Evolutionary conservation across 1,140 invertebrate genomes (phyloP).

Genomic region (Saccostrea echinata): DNA sequence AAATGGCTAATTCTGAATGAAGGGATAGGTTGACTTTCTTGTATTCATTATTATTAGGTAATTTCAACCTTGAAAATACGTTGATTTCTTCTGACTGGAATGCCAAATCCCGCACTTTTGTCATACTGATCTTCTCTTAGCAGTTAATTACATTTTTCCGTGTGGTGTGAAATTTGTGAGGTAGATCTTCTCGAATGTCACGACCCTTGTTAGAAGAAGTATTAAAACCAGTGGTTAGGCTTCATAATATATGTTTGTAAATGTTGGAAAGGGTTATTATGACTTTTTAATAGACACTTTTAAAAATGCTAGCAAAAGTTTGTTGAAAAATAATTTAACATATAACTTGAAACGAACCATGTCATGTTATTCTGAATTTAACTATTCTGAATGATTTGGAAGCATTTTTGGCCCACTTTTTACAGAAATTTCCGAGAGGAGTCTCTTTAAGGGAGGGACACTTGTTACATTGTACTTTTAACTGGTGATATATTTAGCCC

Average conservation of each 20-base stretch:
- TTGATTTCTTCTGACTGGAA: neutral
- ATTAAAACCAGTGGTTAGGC: neutral
- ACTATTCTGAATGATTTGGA: neutral
- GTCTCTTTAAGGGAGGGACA: neutral
- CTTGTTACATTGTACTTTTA: neutral
- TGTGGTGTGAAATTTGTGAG: constrained; percentile 13
- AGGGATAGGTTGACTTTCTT: neutral
- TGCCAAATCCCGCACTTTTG: neutral
- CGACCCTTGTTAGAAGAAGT: neutral
- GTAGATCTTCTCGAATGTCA: neutral
- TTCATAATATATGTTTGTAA: neutral
- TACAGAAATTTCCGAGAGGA: neutral
- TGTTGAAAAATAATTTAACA: too few relatives aligned
- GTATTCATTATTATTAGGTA: neutral
- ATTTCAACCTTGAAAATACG: constrained; percentile 17
- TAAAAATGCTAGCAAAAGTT: neutral
- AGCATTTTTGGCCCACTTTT: neutral
- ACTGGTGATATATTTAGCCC: too few relatives aligned
- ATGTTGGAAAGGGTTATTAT: neutral
- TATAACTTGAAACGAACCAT: too few relatives aligned
- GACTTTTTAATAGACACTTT: neutral
- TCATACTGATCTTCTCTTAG: neutral
- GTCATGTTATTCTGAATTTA: too few relatives aligned
- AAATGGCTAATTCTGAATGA: constrained; percentile 25
- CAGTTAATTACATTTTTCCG: constrained; percentile 24